Conservation (phyloP, 2,797 vertebrate species). For the Dendrocincla tyrannina region DNA sequence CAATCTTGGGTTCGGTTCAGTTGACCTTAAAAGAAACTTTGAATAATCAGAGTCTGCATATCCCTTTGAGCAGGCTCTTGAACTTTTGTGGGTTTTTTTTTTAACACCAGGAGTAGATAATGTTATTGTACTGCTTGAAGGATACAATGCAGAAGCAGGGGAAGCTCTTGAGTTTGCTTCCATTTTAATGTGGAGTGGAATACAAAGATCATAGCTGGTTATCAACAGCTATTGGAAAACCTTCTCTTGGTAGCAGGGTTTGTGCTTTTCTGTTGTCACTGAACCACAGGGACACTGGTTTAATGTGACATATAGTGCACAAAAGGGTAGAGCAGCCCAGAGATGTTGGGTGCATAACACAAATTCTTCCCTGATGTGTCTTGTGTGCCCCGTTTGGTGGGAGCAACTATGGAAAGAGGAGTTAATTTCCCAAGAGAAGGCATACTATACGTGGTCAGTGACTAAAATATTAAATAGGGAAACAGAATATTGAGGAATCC, state of each 20-base stretch:
- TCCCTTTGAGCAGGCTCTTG: neutral
- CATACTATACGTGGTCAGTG: neutral
- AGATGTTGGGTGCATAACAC: neutral
- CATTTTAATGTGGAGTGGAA: neutral
- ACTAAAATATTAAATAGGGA: conserved; percentile 8
- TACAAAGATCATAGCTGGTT: neutral
- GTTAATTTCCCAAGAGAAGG: conserved; percentile 42
- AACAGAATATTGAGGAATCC: neutral
- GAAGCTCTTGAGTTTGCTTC: neutral
- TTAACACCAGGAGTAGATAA: neutral
- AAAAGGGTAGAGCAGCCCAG: neutral
- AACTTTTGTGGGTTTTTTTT: neutral
- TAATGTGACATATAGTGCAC: conserved; percentile 36
- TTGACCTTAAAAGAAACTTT: neutral
- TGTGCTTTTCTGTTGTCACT: conserved; percentile 42
- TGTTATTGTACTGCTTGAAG: neutral
- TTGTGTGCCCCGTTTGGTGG: neutral
- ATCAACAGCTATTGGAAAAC: conserved; percentile 20
- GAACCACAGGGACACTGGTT: conserved; percentile 1
- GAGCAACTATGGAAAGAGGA: conserved; percentile 14
- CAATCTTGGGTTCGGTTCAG: neutral
- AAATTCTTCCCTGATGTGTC: conserved; percentile 31
- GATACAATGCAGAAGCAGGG: neutral
- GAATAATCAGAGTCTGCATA: neutral
- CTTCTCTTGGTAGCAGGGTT: conserved; percentile 5